phyloP scores from a whole-genome alignment of 2,888 invertebrate genomes.

The Sphaerophoria taeniata region DNA sequence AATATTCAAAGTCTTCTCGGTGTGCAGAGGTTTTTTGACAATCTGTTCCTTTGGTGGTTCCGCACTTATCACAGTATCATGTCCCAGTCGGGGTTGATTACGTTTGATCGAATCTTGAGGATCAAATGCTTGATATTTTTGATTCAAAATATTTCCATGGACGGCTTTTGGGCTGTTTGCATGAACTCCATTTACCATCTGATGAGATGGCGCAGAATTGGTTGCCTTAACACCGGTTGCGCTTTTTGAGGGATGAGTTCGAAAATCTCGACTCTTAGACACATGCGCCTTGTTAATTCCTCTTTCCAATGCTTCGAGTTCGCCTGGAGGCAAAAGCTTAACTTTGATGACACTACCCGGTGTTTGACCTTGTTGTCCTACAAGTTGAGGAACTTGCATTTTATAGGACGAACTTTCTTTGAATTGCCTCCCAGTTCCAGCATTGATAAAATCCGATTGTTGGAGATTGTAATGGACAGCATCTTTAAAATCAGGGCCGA shows the following conservation, averaged over 20 bases:
- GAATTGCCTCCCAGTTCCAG: constrained; percentile 1
- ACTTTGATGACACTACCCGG: constrained; percentile 44
- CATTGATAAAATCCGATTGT: constrained; percentile 32
- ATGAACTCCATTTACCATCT: too few relatives aligned
- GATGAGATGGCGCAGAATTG: too few relatives aligned
- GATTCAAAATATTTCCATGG: neutral
- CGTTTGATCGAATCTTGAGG: neutral
- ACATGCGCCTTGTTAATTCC: constrained; percentile 38
- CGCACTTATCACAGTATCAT: too few relatives aligned
- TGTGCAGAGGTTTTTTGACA: too few relatives aligned
- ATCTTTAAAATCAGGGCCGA: constrained; percentile 80
- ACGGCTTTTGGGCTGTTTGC: too few relatives aligned
- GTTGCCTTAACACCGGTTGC: too few relatives aligned
- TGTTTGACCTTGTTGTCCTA: constrained; percentile 4
- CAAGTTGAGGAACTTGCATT: constrained; percentile 25
- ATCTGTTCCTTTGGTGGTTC: too few relatives aligned
- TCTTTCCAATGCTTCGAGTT: constrained; percentile 51
- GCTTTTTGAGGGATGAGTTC: too few relatives aligned
- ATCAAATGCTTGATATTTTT: neutral
- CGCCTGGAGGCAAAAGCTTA: constrained; percentile 44
- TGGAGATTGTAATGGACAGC: constrained; percentile 79
- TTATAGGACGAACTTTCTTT: constrained; percentile 40
- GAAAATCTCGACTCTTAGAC: constrained; percentile 44
- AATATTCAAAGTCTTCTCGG: neutral
- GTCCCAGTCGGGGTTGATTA: too few relatives aligned